These are phyloP conservation scores for Heterotis niloticus DNA, from an alignment of 2,113 vertebrate genomes.

Conservation along the genomic window DNA sequence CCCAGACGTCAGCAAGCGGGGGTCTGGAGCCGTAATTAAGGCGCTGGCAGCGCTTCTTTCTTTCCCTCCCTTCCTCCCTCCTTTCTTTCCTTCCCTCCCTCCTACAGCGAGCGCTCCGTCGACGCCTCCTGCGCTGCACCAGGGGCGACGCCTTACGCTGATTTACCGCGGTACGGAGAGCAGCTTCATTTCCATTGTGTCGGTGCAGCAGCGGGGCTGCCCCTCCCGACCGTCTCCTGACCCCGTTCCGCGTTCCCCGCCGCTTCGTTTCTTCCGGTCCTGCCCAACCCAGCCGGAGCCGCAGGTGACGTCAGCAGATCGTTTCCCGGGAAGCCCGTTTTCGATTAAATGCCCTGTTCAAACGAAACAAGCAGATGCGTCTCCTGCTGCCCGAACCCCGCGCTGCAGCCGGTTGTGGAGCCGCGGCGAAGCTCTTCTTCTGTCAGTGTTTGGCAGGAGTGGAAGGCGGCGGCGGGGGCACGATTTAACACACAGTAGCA, in stretches of 20 bases:
- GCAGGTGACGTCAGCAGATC: background rate
- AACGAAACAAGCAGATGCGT: slow-evolving; percentile 67
- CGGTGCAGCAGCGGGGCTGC: too few species aligned
- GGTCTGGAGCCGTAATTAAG: slow-evolving; percentile 77
- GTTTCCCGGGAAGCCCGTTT: slow-evolving; percentile 44
- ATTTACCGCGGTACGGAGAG: too few species aligned
- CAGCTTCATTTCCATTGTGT: too few species aligned
- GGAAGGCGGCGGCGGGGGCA: slow-evolving; percentile 6
- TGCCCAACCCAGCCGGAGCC: background rate
- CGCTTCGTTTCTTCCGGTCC: background rate
- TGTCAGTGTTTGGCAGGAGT: slow-evolving; percentile 47
- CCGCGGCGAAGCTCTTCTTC: slow-evolving; percentile 42
- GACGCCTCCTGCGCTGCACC: slow-evolving; percentile 55
- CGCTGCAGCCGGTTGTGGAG: slow-evolving; percentile 43
- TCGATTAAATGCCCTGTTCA: slow-evolving; percentile 59
- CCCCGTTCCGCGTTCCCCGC: too few species aligned
- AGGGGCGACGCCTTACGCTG: too few species aligned
- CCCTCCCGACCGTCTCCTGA: too few species aligned
- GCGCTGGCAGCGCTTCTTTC: slow-evolving; percentile 69
- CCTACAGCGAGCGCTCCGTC: slow-evolving; percentile 73
- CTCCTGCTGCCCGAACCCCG: slow-evolving; percentile 45
- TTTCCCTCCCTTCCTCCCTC: background rate
- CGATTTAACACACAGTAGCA: background rate
- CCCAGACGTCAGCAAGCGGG: slow-evolving; percentile 64
- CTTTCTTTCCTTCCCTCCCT: slow-evolving; percentile 53